These are phyloP conservation scores for Sebastes nivosus DNA, from an alignment of 2,797 vertebrate species.

Conservation along the genomic window DNA sequence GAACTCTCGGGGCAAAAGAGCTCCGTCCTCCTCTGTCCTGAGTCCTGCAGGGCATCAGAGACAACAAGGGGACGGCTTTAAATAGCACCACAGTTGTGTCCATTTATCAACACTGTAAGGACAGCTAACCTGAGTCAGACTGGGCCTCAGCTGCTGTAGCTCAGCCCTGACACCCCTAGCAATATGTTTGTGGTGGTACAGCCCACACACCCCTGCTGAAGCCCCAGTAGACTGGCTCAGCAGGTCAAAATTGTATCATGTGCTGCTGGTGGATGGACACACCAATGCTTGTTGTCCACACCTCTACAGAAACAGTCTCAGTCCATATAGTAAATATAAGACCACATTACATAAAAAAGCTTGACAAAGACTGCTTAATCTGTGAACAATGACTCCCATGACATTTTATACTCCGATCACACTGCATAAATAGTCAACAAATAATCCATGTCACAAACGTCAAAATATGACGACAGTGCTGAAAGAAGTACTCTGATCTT, in stretches of 20 bases:
- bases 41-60: constrained; percentile 43
- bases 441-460: not conserved
- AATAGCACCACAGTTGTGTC: constrained; percentile 84
- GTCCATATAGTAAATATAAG: not conserved
- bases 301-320: not conserved
- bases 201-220: constrained; percentile 9
- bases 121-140: constrained; percentile 75
- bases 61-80: constrained; percentile 76
- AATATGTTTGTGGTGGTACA: constrained; percentile 52
- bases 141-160: constrained; percentile 63
- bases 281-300: constrained; percentile 17
- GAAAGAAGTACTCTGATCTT: too few relatives aligned
- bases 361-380: not conserved
- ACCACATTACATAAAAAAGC: not conserved
- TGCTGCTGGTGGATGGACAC: constrained; percentile 13
- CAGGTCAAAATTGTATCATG: constrained; percentile 23
- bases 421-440: not conserved
- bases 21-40: constrained; percentile 31
- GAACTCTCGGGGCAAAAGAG: constrained; percentile 22
- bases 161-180: constrained; percentile 37
- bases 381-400: not conserved
- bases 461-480: not conserved
- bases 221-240: constrained; percentile 27
- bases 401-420: not conserved
- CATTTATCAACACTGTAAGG: constrained; percentile 72